Conservation (phyloP, 2,113 vertebrate genomes). For the Amazona vittata region DNA sequence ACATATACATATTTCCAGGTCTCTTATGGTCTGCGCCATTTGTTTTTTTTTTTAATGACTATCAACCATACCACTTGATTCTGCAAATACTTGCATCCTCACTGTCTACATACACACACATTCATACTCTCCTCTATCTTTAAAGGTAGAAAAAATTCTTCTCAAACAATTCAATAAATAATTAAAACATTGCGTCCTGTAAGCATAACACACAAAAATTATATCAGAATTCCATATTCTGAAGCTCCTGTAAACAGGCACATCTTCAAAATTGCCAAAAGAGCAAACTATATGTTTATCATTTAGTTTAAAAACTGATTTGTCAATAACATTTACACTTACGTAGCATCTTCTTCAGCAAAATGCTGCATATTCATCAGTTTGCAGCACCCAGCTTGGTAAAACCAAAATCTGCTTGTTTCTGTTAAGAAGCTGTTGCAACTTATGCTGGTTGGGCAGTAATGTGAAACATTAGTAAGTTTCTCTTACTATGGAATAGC, state of each 20-base stretch:
- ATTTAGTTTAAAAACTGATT: background rate
- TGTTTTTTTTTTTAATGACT: background rate
- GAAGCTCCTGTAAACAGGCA: background rate
- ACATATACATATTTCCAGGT: background rate
- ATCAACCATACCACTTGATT: background rate
- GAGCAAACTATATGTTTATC: background rate
- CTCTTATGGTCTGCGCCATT: background rate
- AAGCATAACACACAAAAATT: background rate
- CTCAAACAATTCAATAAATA: background rate
- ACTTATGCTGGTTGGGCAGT: background rate
- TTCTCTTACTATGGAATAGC: background rate
- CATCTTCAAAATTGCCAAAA: background rate
- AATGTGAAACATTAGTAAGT: background rate
- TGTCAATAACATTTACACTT: background rate
- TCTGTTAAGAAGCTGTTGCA: background rate
- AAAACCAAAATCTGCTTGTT: background rate
- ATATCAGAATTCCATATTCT: background rate
- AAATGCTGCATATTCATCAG: background rate
- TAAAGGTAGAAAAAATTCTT: background rate
- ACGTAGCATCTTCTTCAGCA: background rate
- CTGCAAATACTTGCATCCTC: background rate
- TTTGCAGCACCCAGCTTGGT: background rate
- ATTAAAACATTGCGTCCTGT: background rate
- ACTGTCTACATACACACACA: background rate
- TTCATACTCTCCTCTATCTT: background rate